A percentile compares a stretch with the other conserved stretches of the same genome.
phyloP scores from a whole-genome alignment of 2,113 vertebrate species.

The Oncorhynchus masou region DNA sequence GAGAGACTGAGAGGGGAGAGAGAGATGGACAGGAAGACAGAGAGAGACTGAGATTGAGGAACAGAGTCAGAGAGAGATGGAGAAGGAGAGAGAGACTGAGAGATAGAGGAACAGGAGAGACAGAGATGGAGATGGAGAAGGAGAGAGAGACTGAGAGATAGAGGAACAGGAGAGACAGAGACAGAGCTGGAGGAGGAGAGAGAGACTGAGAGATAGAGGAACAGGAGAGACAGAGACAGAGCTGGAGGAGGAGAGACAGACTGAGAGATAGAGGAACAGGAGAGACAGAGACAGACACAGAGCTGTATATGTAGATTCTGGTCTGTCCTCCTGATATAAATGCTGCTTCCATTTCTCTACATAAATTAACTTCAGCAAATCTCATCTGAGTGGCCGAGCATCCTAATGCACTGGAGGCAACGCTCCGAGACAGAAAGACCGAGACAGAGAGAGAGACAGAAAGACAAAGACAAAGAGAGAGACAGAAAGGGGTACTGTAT shows the following conservation, averaged over 20 bases:
- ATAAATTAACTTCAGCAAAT: conserved; percentile 49
- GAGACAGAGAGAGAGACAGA: conserved; percentile 23
- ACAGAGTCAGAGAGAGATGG: too few relatives aligned
- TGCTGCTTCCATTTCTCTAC: conserved; percentile 24
- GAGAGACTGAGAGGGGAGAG: neutral
- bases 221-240: too few relatives aligned
- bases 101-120: too few relatives aligned
- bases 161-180: neutral
- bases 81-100: too few relatives aligned
- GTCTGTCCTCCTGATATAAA: conserved; percentile 26
- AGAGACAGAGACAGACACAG: conserved; percentile 10
- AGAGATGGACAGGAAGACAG: too few relatives aligned
- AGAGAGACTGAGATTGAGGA: too few relatives aligned
- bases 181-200: neutral
- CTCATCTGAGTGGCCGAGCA: conserved; percentile 31
- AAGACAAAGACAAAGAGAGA: conserved; percentile 21
- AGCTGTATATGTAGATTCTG: neutral
- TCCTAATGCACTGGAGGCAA: conserved; percentile 20
- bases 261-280: conserved; percentile 5
- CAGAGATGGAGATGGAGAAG: too few relatives aligned
- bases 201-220: too few relatives aligned
- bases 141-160: too few relatives aligned
- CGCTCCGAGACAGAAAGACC: conserved; percentile 21
- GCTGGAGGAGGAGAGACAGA: neutral
- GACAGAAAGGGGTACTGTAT: too few relatives aligned